phyloP scores from a whole-genome alignment of 2,888 invertebrate species.

The Notodonta dromedarius region DNA sequence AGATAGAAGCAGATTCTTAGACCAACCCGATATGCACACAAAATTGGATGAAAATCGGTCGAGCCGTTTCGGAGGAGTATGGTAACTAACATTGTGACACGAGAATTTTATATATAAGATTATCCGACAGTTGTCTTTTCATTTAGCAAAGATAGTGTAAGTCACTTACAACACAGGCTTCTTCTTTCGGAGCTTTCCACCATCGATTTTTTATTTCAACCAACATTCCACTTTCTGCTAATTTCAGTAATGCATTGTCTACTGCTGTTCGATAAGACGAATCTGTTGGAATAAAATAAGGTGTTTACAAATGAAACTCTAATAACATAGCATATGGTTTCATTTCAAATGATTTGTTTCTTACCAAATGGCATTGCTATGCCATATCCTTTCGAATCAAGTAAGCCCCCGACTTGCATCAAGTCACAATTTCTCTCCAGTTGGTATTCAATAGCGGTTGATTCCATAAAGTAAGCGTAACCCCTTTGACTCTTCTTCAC shows the following conservation, averaged over 20 bases:
- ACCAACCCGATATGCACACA: no score
- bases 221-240: slow-evolving; percentile 95
- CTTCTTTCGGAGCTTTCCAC: slow-evolving; percentile 91
- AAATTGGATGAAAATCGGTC: no score
- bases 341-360: slow-evolving; percentile 48
- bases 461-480: slow-evolving; percentile 99
- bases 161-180: slow-evolving; percentile 81
- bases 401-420: slow-evolving; percentile 90
- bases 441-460: slow-evolving; percentile 96
- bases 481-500: slow-evolving; percentile 90
- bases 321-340: not conserved
- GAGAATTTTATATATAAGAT: no score
- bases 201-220: slow-evolving; percentile 93
- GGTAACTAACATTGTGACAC: no score
- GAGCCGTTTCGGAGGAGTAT: no score
- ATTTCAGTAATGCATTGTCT: slow-evolving; percentile 93
- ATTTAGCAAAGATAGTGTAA: not conserved
- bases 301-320: not conserved
- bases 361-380: slow-evolving; percentile 95
- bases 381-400: slow-evolving; percentile 96
- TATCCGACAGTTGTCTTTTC: no score
- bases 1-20: no score
- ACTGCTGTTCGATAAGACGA: slow-evolving; percentile 91
- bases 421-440: slow-evolving; percentile 93
- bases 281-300: slow-evolving; percentile 62